A percentile compares a stretch with the other conserved stretches of the same genome.
Evolutionary conservation across 2,113 vertebrate genomes (phyloP).

Genomic region (Pedionomus torquatus): DNA sequence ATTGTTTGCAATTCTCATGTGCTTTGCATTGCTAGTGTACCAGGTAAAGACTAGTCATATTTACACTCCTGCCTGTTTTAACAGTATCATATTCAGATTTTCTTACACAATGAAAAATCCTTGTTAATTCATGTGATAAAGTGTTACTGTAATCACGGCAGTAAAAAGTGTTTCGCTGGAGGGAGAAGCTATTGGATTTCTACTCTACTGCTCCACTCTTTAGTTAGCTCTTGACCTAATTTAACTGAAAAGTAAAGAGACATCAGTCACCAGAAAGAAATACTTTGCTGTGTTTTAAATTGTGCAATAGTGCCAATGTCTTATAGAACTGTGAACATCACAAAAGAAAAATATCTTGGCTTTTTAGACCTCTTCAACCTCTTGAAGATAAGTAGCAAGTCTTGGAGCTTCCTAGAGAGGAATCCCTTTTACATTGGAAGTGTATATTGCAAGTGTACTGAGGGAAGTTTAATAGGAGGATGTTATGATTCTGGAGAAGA

Average conservation of each 20-base stretch:
- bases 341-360: background rate
- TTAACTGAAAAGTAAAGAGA: background rate
- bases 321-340: background rate
- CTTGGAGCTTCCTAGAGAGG: background rate
- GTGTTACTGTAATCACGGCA: background rate
- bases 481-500: background rate
- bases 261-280: background rate
- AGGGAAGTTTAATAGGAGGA: background rate
- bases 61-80: background rate
- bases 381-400: background rate
- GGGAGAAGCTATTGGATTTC: background rate
- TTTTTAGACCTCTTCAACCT: background rate
- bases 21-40: constrained; percentile 93
- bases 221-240: background rate
- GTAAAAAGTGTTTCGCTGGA: background rate
- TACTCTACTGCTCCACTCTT: background rate
- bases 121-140: background rate
- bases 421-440: background rate
- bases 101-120: background rate
- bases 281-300: background rate
- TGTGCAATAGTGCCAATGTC: background rate
- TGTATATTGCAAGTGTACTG: no score
- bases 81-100: background rate
- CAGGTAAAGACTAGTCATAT: constrained; percentile 77
- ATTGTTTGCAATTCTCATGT: constrained; percentile 93